Evolutionary conservation across 2,797 vertebrate genomes (phyloP).

Genomic region (Gallirallus australis): DNA sequence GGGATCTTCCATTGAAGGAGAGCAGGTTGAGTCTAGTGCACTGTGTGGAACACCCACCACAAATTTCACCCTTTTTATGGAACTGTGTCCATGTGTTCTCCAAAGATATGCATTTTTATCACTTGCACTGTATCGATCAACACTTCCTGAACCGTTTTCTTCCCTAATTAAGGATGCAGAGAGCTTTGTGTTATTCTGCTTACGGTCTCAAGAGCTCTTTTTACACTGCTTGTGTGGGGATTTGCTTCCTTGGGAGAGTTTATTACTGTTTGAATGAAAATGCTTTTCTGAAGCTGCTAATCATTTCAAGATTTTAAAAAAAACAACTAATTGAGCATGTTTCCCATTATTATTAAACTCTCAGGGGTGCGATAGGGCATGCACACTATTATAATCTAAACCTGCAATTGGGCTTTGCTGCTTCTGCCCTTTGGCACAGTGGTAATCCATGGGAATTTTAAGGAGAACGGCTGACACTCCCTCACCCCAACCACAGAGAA

Average conservation of each 20-base stretch:
- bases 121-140: conserved; percentile 2
- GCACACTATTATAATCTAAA: background rate
- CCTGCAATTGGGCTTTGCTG: conserved; percentile 1
- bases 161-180: conserved; percentile 31
- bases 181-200: conserved; percentile 11
- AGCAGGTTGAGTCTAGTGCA: background rate
- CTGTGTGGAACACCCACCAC: background rate
- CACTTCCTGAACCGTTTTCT: conserved; percentile 4
- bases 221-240: conserved; percentile 40
- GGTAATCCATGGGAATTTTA: background rate
- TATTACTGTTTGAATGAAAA: conserved; percentile 53
- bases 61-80: background rate
- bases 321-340: conserved; percentile 23
- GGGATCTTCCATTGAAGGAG: background rate
- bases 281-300: conserved; percentile 52
- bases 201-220: background rate
- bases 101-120: background rate
- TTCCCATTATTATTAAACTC: conserved; percentile 49
- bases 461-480: background rate
- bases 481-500: background rate
- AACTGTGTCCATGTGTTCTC: background rate
- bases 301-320: conserved; percentile 25
- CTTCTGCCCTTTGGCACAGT: background rate
- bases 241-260: conserved; percentile 54
- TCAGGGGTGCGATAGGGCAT: background rate